Base-by-base conservation (phyloP, 2,113 vertebrate species). In the Bubo bubo region DNA sequence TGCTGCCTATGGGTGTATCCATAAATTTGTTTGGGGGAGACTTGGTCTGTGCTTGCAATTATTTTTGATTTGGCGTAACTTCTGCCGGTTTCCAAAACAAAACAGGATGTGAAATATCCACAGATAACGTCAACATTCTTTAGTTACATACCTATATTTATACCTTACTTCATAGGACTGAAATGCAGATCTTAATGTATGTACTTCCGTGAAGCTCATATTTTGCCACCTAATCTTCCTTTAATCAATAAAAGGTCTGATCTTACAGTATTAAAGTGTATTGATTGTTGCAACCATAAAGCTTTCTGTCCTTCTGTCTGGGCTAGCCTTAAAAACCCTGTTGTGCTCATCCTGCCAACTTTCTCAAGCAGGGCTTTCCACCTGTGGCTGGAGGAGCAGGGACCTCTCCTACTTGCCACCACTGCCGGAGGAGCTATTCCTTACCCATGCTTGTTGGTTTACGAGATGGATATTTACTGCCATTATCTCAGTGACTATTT, bases 361-460 rank as follows among this genome's bases (percentile, higher is more conserved):
- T 92, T 84, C n/a, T 70, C 14, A 67, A 37, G 68, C 20, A 63
- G 83, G 71, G 32, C 18, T 45, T 73, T 53, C 23, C 9, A 41
- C 23, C 16, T 62, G 52, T 0, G 2, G 55, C 47, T 79, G 0
- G 0, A 32, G 67, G 12, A 56, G 41, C 32, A 6, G 2, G 20
- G 39, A 30, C 62, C 12, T 79, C 8, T 72, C 64, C 32, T 35
- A 5, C 14, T 64, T 91, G 12, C 10, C 32, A 19, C 12, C 30
- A 2, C 27, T 18, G 9, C 1, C 0, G 6, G 32, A 35, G 58
- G 34, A 70, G 1, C 47, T 64, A 5, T 55, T 82, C 26, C 4
- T 73, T 6, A 1, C 11, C 24, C 3, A 0, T 60, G 49, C 43
- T 68, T 37, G 12, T 43, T 47, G 67, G 22, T 16, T 59, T 13